Base-by-base conservation (phyloP, 1,140 invertebrate species). In the Drosophila azteca region DNA sequence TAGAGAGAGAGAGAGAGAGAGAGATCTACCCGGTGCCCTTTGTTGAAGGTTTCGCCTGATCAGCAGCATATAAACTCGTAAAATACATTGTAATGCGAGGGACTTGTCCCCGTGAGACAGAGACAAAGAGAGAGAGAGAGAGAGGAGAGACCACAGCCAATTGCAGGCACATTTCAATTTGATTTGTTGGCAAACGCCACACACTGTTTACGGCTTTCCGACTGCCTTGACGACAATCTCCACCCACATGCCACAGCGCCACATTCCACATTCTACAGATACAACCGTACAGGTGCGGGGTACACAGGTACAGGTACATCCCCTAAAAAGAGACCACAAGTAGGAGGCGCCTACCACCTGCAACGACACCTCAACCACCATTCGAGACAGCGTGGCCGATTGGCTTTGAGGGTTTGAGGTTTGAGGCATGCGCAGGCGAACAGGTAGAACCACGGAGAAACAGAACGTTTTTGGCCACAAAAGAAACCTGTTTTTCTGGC, bases 111-210 rank as follows among this genome's bases (percentile, higher is more conserved):
- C 35, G 35, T 5, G 35, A 4, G 11, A 13, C 3, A 13, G 35
- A 4, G 11, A 13, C 3, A 5, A 11, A 39, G 11, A 13, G 9
- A 39, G 35, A 39, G 3, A 39, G 3, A 4, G 11, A 11, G 17
- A 4, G 11, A 11, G 4, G 31, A 35, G 3, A 39, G 3, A 11
- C 9, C 13, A 48, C 78, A 61, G 61, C 81, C 81, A 85, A 85
- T 85, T 87, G 82, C 73, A 78, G 76, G 60, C 74, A 75, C 77
- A 81, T 77, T 64, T 64, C 62, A 87, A 85, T 85, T 85, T 85
- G 82, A 85, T 85, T 85, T 85, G 82, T 87, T 87, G 82, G 82
- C 81, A 77, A 53, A 51, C 29, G 51, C 43, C 43, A 41, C 39
- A 51, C 57, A 44, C 58, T 59, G 64, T 3, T 9, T 11, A 49